Base-by-base conservation (phyloP, 2,113 vertebrate genomes). In the Phainopepla nitens region DNA sequence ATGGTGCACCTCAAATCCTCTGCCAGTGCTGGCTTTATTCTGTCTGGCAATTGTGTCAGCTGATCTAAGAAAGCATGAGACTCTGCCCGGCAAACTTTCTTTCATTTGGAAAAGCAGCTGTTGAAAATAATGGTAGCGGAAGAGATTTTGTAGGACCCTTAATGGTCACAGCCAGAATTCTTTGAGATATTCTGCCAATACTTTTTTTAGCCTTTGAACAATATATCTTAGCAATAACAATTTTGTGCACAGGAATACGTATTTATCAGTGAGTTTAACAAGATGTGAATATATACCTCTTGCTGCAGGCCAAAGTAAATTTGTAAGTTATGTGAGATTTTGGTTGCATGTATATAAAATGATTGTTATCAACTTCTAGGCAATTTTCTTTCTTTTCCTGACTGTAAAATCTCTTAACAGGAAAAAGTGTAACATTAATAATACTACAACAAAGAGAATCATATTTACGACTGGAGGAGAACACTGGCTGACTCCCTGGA, bases 381-480 rank as follows among this genome's bases (percentile, higher is more conserved):
- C 21, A 58, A 78, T 92, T 89, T 93, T 70, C 54, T 90, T 89
- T 70, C 27, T 97, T 81, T 77, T 70, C 61, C 66, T 62, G 47
- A 17, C 76, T 91, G 24, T 88, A 92, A 95, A 93, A 68, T 33
- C 60, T 91, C 57, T 3, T 89, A 92, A 28, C 39, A 41, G 39
- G 56, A 53, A 77, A 90, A 94, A 86, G 47, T 35, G 49, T 9
- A 76, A 47, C 91, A 83, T 88, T 81, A 93, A 93, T 93, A 91
- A 91, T 70, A 44, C 23, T 65, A 20, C 68, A 89, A 57, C 44
- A 93, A 91, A 91, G 25, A 31, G 27, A 84, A 73, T 80, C 29
- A 11, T 94, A 88, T 94, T 96, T 95, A 93, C 77, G 75, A 71
- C 70, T 77, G 19, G 53, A 77, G 51, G 68, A 92, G 75, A 91